phyloP scores from a whole-genome alignment of 2,888 invertebrate species.

The Fragum fragum region DNA sequence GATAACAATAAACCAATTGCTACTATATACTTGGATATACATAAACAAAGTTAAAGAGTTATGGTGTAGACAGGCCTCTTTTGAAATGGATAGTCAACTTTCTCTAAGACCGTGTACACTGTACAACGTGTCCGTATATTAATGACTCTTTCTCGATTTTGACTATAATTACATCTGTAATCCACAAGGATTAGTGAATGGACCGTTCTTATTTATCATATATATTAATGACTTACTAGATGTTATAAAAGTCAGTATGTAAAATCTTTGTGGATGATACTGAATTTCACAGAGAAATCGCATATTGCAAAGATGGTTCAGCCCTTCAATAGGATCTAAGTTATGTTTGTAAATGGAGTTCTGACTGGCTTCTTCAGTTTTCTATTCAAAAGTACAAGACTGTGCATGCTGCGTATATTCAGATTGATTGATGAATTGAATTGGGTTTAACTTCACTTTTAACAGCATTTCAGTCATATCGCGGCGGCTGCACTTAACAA shows the following conservation, averaged over 20 bases:
- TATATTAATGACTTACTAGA: slow-evolving; percentile 31
- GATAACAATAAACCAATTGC: not conserved
- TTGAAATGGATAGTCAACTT: no score
- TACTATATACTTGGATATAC: not conserved
- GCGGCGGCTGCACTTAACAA: no score
- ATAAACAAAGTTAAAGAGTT: not conserved
- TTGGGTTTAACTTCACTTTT: no score
- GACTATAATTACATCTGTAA: not conserved
- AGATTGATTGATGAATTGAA: no score
- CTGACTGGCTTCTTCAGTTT: not conserved
- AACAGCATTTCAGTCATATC: not conserved
- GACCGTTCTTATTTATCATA: slow-evolving; percentile 19
- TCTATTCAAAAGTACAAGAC: not conserved
- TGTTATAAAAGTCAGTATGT: not conserved
- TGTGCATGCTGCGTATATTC: not conserved
- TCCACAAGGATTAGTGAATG: not conserved
- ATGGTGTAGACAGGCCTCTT: not conserved
- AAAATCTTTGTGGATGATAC: slow-evolving; percentile 33
- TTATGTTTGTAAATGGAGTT: not conserved
- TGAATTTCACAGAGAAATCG: slow-evolving; percentile 13
- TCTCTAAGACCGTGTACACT: no score
- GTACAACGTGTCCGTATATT: no score
- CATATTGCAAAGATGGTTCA: not conserved
- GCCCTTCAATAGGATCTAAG: not conserved
- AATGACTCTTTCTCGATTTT: no score